Conservation (phyloP, 1,140 invertebrate species). For the Kradibia gibbosae region DNA sequence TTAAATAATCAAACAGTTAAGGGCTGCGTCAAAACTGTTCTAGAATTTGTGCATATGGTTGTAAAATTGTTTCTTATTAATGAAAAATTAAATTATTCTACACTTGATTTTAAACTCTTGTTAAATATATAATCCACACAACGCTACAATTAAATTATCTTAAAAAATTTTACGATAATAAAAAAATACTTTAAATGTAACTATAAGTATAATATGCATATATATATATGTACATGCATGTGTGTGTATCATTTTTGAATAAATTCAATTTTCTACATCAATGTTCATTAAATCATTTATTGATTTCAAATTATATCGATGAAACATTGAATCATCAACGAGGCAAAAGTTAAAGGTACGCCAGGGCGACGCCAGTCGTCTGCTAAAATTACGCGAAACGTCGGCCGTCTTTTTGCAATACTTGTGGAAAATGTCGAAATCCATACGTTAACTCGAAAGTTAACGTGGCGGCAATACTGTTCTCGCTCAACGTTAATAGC, state of each 20-base stretch:
- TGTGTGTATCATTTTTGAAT: not conserved
- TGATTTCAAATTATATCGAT: not conserved
- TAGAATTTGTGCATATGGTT: too few relatives aligned
- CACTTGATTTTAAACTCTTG: too few relatives aligned
- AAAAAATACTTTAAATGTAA: too few relatives aligned
- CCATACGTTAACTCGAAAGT: conserved; percentile 37
- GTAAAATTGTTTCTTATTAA: too few relatives aligned
- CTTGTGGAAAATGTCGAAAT: conserved; percentile 38
- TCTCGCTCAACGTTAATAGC: conserved; percentile 19
- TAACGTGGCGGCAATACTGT: not conserved
- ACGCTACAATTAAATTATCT: too few relatives aligned
- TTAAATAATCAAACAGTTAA: not conserved
- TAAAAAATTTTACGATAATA: too few relatives aligned
- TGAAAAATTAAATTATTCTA: too few relatives aligned
- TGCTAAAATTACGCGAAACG: conserved; percentile 16
- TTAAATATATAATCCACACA: too few relatives aligned
- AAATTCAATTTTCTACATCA: not conserved
- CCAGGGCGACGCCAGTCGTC: not conserved
- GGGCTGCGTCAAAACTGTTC: not conserved
- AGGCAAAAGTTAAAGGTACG: not conserved
- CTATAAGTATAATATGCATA: too few relatives aligned
- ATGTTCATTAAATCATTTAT: not conserved
- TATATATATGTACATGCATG: too few relatives aligned
- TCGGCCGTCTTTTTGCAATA: conserved; percentile 9
- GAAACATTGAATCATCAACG: not conserved